Evolutionary conservation across 2,113 vertebrate species (phyloP), one percentile per base, ranked within the genome.

Genomic region (Zosterops hypoxanthus): DNA sequence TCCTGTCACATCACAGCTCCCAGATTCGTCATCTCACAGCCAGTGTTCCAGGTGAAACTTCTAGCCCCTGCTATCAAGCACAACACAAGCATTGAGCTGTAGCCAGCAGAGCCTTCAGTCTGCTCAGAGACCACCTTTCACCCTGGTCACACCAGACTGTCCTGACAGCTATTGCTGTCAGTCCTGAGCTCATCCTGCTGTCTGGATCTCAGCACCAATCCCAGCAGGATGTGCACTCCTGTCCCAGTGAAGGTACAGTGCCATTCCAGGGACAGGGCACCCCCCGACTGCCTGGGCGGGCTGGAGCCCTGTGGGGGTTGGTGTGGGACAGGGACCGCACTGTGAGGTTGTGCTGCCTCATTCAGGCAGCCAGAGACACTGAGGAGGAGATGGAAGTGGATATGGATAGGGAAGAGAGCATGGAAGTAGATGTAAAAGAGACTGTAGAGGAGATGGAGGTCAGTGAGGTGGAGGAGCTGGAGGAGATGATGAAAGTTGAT

Each of bases 261-360:
- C n/a, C 41, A 47, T 56, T 39, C 49, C 41, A 39, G 7, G 69
- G 19, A 56, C 14, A 5, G 24, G 23, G 23, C 14, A 56, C 11
- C 12, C 23, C 31, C 22, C 3, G 2, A 16, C 42, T 57, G 34
- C 52, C 44, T 0, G 0, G 17, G 31, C 3, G 7, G 53, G 42
- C 29, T 56, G 34, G 20, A 68, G 36, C 53, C 31, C 44, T 36
- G 31, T 41, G 29, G n/a, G 44, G 15, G 50, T 29, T 34, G 36
- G 14, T 50, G 19, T 41, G 44, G 29, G 12, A 49, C 53, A 50
- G 24, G 20, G 31, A 70, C 11, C 6, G 4, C 25, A 15, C 17
- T 42, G 25, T 25, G 36, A 44, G 56, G 16, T 21, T 61, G 17
- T 6, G 25, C 31, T 61, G 10, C 36, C 46, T 34, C 1, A 34